Percentiles rank a stretch among this genome's conserved stretches.
These are phyloP conservation scores for Lota lota DNA, from an alignment of 2,113 vertebrate species.

Conservation along the genomic window DNA sequence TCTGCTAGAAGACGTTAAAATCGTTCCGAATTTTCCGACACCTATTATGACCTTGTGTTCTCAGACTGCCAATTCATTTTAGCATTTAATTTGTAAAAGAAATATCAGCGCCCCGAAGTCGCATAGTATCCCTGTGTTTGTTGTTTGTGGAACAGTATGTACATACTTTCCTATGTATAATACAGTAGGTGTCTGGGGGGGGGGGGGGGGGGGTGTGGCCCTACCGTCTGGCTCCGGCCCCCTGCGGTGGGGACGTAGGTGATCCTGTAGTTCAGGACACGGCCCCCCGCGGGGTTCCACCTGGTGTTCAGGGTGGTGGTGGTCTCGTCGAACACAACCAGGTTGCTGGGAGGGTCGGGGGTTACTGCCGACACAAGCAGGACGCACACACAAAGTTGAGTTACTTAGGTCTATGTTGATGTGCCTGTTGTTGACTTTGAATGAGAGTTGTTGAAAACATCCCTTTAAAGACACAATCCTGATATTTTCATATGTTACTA, in stretches of 20 bases:
- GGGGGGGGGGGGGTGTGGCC: not conserved
- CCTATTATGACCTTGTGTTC: no score
- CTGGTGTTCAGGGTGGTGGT: constrained; percentile 87
- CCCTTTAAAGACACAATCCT: constrained; percentile 63
- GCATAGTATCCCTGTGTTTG: no score
- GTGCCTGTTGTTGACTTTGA: not conserved
- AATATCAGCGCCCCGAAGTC: no score
- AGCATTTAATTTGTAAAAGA: no score
- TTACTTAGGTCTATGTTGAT: constrained; percentile 11
- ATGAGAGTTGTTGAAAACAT: constrained; percentile 5
- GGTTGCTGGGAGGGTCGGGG: constrained; percentile 83
- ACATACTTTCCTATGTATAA: no score
- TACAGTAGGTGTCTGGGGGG: no score
- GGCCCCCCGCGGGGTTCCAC: constrained; percentile 89
- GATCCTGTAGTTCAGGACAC: constrained; percentile 88
- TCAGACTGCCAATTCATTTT: no score
- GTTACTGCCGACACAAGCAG: constrained; percentile 66
- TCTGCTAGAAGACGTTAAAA: no score
- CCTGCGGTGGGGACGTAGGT: constrained; percentile 83
- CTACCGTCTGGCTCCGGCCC: constrained; percentile 82
- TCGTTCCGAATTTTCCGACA: no score
- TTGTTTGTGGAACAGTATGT: no score
- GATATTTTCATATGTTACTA: constrained; percentile 17
- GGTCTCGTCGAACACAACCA: constrained; percentile 93
- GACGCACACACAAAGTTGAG: constrained; percentile 14